Percentiles rank a stretch among this genome's conserved stretches.
Evolutionary conservation across 2,888 invertebrate genomes (phyloP).

Genomic region (Phymatocera aterrima): DNA sequence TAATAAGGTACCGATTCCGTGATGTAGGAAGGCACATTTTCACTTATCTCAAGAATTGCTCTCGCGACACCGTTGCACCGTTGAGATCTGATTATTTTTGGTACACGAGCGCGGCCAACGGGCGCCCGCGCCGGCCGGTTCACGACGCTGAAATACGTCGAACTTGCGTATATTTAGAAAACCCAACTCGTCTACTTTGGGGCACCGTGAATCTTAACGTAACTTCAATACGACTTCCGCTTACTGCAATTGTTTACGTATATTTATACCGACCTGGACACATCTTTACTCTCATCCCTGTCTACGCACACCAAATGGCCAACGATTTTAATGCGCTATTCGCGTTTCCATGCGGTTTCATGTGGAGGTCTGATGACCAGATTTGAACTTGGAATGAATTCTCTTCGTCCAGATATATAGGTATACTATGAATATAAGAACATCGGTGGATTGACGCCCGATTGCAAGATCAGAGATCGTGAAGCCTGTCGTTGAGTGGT

Average conservation of each 20-base stretch:
- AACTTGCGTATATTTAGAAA: conserved; percentile 65
- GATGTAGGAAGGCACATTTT: background rate
- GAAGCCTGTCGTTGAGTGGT: conserved; percentile 24
- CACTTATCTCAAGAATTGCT: conserved; percentile 30
- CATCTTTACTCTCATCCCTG: too few species aligned
- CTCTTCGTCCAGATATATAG: background rate
- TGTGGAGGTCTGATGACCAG: too few species aligned
- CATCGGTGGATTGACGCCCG: background rate
- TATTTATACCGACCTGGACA: background rate
- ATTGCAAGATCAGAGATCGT: conserved; percentile 10
- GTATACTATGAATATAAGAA: background rate
- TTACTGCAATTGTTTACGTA: background rate
- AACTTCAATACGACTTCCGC: conserved; percentile 7
- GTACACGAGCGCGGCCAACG: conserved; percentile 56
- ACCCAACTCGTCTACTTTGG: conserved; percentile 52
- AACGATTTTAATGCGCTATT: too few species aligned
- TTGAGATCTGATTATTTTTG: conserved; percentile 66
- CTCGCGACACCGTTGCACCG: conserved; percentile 40
- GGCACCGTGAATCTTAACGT: conserved; percentile 13
- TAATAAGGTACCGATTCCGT: background rate
- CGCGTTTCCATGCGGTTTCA: too few species aligned
- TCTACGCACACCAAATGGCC: too few species aligned
- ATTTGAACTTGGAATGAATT: background rate
- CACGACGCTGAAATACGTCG: conserved; percentile 50
- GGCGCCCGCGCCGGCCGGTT: conserved; percentile 37